These are phyloP conservation scores for Acrobeloides nanus DNA, from an alignment of 2,888 invertebrate genomes.

Conservation along the genomic window DNA sequence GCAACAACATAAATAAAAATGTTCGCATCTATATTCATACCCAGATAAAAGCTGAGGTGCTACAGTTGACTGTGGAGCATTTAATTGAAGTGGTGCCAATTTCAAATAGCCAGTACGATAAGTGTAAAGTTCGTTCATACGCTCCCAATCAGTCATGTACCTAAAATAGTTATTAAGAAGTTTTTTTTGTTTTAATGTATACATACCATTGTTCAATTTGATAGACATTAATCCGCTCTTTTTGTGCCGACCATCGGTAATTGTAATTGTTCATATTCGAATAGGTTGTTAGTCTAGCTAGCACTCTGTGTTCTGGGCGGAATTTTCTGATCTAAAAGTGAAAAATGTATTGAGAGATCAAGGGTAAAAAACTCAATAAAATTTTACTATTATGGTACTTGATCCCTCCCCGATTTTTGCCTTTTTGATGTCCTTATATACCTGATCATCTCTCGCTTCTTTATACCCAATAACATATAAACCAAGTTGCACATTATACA, in stretches of 20 bases:
- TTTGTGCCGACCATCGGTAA: slow-evolving; percentile 42
- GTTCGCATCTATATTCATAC: too few species aligned
- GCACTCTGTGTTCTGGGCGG: slow-evolving; percentile 44
- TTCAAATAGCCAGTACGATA: slow-evolving; percentile 51
- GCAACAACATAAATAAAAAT: too few species aligned
- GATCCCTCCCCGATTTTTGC: not conserved
- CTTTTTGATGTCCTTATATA: slow-evolving; percentile 4
- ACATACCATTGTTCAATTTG: slow-evolving; percentile 50
- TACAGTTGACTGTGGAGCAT: slow-evolving; percentile 27
- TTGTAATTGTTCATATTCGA: slow-evolving; percentile 44
- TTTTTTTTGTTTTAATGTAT: too few species aligned
- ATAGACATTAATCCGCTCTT: slow-evolving; percentile 45
- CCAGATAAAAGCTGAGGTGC: slow-evolving; percentile 39
- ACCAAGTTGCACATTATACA: slow-evolving; percentile 45
- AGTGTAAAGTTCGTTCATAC: slow-evolving; percentile 44
- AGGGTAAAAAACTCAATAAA: not conserved
- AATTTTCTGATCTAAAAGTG: slow-evolving; percentile 48
- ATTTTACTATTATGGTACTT: too few species aligned
- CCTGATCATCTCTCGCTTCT: slow-evolving; percentile 45
- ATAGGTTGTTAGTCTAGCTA: slow-evolving; percentile 44
- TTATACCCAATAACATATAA: slow-evolving; percentile 51
- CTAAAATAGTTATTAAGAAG: too few species aligned
- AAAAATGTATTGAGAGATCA: not conserved
- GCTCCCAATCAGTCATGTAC: slow-evolving; percentile 50
- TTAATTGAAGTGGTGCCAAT: slow-evolving; percentile 40